Base-by-base conservation (phyloP, 2,888 invertebrate genomes). In the Dryocosmus kuriphilus region DNA sequence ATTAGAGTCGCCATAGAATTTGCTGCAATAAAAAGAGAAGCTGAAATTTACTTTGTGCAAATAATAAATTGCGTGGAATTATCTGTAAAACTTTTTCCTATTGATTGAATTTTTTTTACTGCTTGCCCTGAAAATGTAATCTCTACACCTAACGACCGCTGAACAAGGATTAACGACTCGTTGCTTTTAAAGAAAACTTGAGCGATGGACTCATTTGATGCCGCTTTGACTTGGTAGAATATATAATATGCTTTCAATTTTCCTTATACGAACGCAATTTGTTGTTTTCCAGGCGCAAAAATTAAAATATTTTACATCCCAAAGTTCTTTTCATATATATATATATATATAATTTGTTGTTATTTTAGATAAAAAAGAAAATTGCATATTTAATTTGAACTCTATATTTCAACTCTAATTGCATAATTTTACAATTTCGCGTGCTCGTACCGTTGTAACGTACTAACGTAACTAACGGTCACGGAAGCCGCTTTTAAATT, bases 381-480 rank as follows among this genome's bases (percentile, higher is more conserved):
- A 38, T 41, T 41, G 41, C 2, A 16, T 41, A 41, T 16, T 16
- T 16, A 41, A 41, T 41, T 41, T 41, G 4, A 41, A 14, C 3
- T 16, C 16, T 3, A 41, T 41, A 41, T 41, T 16, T 41, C 14
- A 41, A 41, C 1, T 35, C 35, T 32, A 2, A 41, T 41, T 41
- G 14, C 16, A 41, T 41, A 16, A 46, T 46, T 38, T 38, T 38
- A 8, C 88, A 88, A 89, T 89, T 88, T 86, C 80, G 83, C 85
- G 79, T 82, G 81, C 62, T 80, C 78, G 81, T 86, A 86, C 85
- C 87, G 86, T 88, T 88, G 83, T 79, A 79, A 79, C 80, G 76
- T 79, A 61, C 46, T 46, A 67, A 74, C 78, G 74, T 73, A 75
- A 27, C 74, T 85, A 85, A 85, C 85, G 86, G 85, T 82, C 76